phyloP scores from a whole-genome alignment of 2,888 invertebrate genomes.

The Megalurothrips usitatus region DNA sequence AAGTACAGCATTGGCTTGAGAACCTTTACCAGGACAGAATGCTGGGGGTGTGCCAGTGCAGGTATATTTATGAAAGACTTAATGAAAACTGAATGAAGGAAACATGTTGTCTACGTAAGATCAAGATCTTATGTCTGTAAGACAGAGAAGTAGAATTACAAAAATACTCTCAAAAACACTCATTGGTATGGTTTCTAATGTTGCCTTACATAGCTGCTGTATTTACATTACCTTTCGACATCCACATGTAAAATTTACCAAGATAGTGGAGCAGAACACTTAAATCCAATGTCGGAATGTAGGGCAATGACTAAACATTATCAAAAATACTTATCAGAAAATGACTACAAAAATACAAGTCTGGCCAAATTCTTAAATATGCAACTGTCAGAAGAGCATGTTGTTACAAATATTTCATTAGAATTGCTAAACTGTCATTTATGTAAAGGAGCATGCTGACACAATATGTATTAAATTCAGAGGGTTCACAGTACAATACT shows the following conservation, averaged over 20 bases:
- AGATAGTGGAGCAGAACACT: not conserved
- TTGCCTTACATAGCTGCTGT: not conserved
- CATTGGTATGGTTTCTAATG: not conserved
- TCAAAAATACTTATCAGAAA: not conserved
- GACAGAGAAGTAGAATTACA: not conserved
- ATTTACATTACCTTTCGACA: not conserved
- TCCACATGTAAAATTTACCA: not conserved
- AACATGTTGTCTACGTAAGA: not conserved
- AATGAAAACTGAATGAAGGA: not conserved
- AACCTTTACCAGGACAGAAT: not conserved
- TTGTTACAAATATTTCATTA: too few relatives aligned
- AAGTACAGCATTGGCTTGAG: not conserved
- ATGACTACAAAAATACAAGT: not conserved
- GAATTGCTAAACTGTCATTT: too few relatives aligned
- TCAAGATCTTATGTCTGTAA: not conserved
- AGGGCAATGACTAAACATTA: not conserved
- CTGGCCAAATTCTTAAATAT: too few relatives aligned
- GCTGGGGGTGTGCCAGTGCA: not conserved
- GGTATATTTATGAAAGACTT: not conserved
- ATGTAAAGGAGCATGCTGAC: too few relatives aligned
- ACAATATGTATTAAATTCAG: too few relatives aligned
- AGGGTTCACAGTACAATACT: not conserved
- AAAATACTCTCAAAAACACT: not conserved
- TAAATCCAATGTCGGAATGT: not conserved
- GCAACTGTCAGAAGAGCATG: too few relatives aligned